Percentiles rank a stretch among this genome's conserved stretches.
phyloP scores from a whole-genome alignment of 1,140 invertebrate genomes.

The Ceratoteleas bidentatus region DNA sequence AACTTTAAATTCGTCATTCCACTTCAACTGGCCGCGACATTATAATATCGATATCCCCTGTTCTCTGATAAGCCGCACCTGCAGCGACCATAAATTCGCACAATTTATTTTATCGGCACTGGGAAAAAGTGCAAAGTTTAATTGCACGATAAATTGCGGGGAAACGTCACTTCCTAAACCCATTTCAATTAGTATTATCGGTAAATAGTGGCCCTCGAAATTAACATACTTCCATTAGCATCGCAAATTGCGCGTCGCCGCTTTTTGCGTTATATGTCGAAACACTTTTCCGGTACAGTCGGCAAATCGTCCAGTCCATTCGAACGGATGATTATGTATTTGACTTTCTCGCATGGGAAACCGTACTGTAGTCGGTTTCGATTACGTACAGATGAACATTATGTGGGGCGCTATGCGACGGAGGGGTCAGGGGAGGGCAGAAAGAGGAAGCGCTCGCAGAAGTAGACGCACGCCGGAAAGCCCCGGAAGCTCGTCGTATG shows the following conservation, averaged over 20 bases:
- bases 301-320: constrained; percentile 11
- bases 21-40: no score
- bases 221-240: constrained; percentile 16
- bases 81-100: no score
- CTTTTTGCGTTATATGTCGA: constrained; percentile 11
- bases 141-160: no score
- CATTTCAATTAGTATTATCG: constrained; percentile 2
- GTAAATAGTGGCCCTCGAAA: background rate
- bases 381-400: constrained; percentile 48
- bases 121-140: no score
- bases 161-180: background rate
- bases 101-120: no score
- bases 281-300: constrained; percentile 5
- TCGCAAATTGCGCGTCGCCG: background rate
- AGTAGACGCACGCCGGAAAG: constrained; percentile 30
- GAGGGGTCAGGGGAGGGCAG: no score
- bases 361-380: constrained; percentile 31
- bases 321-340: constrained; percentile 30
- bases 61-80: no score
- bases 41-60: no score
- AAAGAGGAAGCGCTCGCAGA: constrained; percentile 1
- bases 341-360: constrained; percentile 27
- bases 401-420: constrained; percentile 3
- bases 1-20: no score
- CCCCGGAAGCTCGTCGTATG: constrained; percentile 52